Evolutionary conservation across 2,113 vertebrate genomes (phyloP), one percentile per base, ranked within the genome.

Genomic region (Eurypyga helias): DNA sequence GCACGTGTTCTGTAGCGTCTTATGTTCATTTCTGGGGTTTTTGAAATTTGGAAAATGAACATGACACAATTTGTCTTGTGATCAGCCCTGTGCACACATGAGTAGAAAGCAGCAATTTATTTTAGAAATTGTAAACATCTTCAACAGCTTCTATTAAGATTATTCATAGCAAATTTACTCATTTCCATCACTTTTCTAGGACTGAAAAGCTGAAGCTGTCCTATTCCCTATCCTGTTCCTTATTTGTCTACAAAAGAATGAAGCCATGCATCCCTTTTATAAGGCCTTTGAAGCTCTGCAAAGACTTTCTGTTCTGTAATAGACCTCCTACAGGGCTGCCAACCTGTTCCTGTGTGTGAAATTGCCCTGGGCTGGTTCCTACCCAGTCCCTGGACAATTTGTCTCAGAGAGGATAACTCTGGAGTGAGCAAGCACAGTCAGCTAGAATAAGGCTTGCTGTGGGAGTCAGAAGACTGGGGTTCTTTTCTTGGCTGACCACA

Each of bases 401-500:
- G 20, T 91, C 82, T 91, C 11, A 1, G 51, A 62, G 89, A 17
- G 58, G 4, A 45, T 73, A 77, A 49, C 36, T 64, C 69, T 76
- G 45, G 51, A 71, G 60, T 24, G 24, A 89, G 80, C 76, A 96
- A 91, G 55, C 55, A 93, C 14, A 87, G 64, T 51, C 76, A 89
- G 69, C 51, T 89, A 87, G 87, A 95, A 91, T 64, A 92, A 89
- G 72, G 65, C 80, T 55, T 67, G 26, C 89, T 91, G 60, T 84
- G 62, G 55, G 91, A 89, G 77, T 89, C 80, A 81, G 72, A 78
- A 91, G 80, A 62, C 89, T 73, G 72, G 16, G 31, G 41, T 92
- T 94, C 94, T 93, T 96, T 95, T 81, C 72, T 93, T 29, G n/a
- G 51, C 94, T 95, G 69, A 91, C 89, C 93, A 91, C 91, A 96